Evolutionary conservation across 2,888 invertebrate genomes (phyloP).

Genomic region (Ceratothoa steindachneri): DNA sequence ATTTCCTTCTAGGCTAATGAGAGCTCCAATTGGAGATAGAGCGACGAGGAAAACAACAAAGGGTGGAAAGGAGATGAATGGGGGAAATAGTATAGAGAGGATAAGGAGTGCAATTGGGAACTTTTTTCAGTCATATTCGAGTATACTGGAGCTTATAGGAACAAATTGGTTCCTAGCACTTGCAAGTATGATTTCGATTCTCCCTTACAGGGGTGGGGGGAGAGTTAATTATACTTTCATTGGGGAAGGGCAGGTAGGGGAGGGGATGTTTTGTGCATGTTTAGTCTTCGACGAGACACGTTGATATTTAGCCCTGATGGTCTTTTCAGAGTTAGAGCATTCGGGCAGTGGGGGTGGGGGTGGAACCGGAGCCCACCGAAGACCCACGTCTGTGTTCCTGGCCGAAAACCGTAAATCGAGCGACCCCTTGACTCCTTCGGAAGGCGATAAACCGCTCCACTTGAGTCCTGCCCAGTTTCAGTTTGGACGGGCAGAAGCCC

Average conservation of each 20-base stretch:
- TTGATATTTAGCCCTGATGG: too few relatives aligned
- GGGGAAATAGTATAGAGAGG: too few relatives aligned
- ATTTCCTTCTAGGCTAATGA: too few relatives aligned
- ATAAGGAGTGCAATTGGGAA: too few relatives aligned
- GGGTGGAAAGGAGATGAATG: too few relatives aligned
- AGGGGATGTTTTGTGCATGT: background rate
- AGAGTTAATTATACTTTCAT: background rate
- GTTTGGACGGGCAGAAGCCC: constrained; percentile 82
- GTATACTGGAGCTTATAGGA: too few relatives aligned
- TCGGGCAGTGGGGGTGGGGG: constrained; percentile 6
- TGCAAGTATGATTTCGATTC: too few relatives aligned
- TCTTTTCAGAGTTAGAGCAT: constrained; percentile 22
- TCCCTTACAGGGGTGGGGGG: background rate
- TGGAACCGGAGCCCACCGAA: background rate
- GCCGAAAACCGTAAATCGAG: constrained; percentile 17
- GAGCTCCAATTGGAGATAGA: too few relatives aligned
- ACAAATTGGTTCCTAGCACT: too few relatives aligned
- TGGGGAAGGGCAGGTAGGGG: background rate
- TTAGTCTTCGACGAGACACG: too few relatives aligned
- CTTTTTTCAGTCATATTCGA: too few relatives aligned
- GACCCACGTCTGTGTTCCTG: constrained; percentile 29
- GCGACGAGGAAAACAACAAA: too few relatives aligned
- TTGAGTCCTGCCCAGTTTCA: constrained; percentile 53
- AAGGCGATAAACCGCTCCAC: constrained; percentile 47
- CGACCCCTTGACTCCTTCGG: constrained; percentile 22